A percentile compares a stretch with the other conserved stretches of the same genome.
These are phyloP conservation scores for Phyllotreta cruciferae DNA, from an alignment of 2,888 invertebrate genomes.

Conservation along the genomic window DNA sequence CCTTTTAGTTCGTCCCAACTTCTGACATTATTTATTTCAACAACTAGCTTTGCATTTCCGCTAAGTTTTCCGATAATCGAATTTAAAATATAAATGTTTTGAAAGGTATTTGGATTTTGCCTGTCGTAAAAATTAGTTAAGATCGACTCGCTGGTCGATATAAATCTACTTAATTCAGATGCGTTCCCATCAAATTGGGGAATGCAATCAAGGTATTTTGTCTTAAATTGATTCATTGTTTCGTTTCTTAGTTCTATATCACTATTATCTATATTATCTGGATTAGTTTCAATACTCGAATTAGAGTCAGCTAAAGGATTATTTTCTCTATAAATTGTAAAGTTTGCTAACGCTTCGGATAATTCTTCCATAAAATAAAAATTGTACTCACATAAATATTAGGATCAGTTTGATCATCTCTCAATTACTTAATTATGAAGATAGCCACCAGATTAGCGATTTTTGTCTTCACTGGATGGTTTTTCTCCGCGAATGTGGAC, in stretches of 20 bases:
- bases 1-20: slow-evolving; percentile 7
- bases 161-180: slow-evolving; percentile 13
- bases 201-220: slow-evolving; percentile 25
- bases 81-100: slow-evolving; percentile 32
- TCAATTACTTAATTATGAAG: too few relatives aligned
- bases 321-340: too few relatives aligned
- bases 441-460: slow-evolving; percentile 8
- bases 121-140: slow-evolving; percentile 23
- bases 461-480: slow-evolving; percentile 12
- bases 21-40: slow-evolving; percentile 28
- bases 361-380: too few relatives aligned
- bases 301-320: too few relatives aligned
- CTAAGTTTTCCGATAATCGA: slow-evolving; percentile 28
- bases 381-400: too few relatives aligned
- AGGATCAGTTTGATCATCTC: too few relatives aligned
- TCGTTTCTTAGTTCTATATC: too few relatives aligned
- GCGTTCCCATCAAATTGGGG: slow-evolving; percentile 28
- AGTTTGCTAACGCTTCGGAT: too few relatives aligned
- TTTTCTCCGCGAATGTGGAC: slow-evolving; percentile 15
- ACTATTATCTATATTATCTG: too few relatives aligned
- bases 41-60: slow-evolving; percentile 26
- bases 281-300: too few relatives aligned
- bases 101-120: slow-evolving; percentile 26
- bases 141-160: slow-evolving; percentile 11
- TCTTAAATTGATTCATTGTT: slow-evolving; percentile 14